phyloP scores from a whole-genome alignment of 2,113 vertebrate genomes.

The Trogon melanurus region DNA sequence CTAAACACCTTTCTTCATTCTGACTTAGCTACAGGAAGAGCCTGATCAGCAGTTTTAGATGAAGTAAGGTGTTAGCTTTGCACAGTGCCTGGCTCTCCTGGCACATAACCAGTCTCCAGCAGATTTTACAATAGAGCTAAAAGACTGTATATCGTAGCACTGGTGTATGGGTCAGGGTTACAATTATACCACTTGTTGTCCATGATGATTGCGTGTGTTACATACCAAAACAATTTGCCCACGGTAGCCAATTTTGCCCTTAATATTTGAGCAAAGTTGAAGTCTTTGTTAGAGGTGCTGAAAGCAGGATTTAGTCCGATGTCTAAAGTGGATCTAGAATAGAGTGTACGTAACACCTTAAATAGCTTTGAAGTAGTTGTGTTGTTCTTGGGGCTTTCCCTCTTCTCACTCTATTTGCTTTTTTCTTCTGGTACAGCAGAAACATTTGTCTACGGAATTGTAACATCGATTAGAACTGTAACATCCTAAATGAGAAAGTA shows the following conservation, averaged over 20 bases:
- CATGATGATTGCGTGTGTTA: neutral
- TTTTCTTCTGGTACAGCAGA: neutral
- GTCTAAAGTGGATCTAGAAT: neutral
- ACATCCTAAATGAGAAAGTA: constrained; percentile 12
- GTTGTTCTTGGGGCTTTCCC: neutral
- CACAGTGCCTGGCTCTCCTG: neutral
- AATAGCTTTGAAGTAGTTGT: neutral
- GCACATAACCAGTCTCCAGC: neutral
- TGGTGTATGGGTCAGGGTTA: neutral
- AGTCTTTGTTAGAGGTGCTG: neutral
- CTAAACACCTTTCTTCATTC: neutral
- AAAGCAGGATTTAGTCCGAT: neutral
- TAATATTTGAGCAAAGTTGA: neutral
- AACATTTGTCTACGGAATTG: constrained; percentile 31
- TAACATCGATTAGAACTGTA: neutral
- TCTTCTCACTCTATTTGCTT: neutral
- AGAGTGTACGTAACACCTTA: neutral
- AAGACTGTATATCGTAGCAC: neutral
- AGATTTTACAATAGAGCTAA: neutral
- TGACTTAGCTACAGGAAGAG: neutral
- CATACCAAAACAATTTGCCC: neutral
- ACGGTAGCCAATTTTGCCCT: neutral
- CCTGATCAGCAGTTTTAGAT: neutral
- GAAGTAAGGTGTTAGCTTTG: neutral
- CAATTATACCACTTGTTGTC: neutral